These are phyloP conservation scores for Cataglyphis rosenhaueri DNA, from an alignment of 2,888 invertebrate genomes.

Conservation along the genomic window DNA sequence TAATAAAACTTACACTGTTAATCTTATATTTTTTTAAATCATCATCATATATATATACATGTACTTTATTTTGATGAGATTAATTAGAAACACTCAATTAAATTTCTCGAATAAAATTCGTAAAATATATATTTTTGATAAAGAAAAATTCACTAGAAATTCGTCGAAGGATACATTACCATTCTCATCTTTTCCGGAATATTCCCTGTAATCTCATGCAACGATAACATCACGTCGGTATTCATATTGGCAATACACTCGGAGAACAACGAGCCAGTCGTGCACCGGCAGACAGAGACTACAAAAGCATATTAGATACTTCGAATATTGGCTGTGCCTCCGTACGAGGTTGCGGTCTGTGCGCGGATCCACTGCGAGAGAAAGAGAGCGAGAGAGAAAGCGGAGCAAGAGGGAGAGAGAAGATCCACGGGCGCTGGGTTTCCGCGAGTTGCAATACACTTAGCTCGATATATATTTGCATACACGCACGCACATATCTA, in stretches of 20 bases:
- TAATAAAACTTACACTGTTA: not conserved
- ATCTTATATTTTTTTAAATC: not conserved
- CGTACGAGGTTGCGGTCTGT: slow-evolving; percentile 64
- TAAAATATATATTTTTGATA: not conserved
- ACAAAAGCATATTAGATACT: slow-evolving; percentile 81
- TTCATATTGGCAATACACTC: slow-evolving; percentile 67
- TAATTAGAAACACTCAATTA: not conserved
- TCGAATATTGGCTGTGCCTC: slow-evolving; percentile 79
- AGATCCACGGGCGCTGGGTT: slow-evolving; percentile 72
- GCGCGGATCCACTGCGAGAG: slow-evolving; percentile 55
- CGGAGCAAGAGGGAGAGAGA: slow-evolving; percentile 47
- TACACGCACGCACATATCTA: slow-evolving; percentile 72
- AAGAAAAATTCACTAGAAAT: not conserved
- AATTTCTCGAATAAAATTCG: not conserved
- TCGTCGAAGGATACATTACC: slow-evolving; percentile 49
- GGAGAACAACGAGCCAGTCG: slow-evolving; percentile 48
- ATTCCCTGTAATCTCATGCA: slow-evolving; percentile 17
- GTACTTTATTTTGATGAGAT: not conserved
- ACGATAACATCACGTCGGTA: slow-evolving; percentile 53
- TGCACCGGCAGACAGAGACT: slow-evolving; percentile 50
- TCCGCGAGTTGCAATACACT: slow-evolving; percentile 77
- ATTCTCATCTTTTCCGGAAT: slow-evolving; percentile 34
- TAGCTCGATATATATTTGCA: slow-evolving; percentile 74
- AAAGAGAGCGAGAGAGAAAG: slow-evolving; percentile 46
- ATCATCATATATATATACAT: not conserved